Percentiles rank a stretch among this genome's conserved stretches.
phyloP scores from a whole-genome alignment of 2,797 vertebrate genomes.

The Nannoperca australis region DNA sequence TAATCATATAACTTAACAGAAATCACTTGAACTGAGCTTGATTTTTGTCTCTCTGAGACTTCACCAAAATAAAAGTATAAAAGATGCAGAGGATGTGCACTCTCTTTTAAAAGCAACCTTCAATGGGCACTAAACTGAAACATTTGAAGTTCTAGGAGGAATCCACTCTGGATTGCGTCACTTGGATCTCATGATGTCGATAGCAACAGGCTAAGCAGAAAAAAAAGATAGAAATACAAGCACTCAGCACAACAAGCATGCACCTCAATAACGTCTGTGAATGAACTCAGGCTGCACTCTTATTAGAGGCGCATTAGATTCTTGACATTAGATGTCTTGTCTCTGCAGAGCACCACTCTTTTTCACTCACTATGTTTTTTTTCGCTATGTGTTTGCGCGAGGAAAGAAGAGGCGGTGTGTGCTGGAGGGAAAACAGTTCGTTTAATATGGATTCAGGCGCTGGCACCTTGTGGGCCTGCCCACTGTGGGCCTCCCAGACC shows the following conservation, averaged over 20 bases:
- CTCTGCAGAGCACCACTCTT: slow-evolving; percentile 32
- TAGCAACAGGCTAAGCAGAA: neutral
- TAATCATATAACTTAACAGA: neutral
- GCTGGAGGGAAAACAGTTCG: slow-evolving; percentile 59
- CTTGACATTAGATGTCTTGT: slow-evolving; percentile 31
- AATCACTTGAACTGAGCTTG: neutral
- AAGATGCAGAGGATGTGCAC: slow-evolving; percentile 52
- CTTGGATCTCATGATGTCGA: slow-evolving; percentile 30
- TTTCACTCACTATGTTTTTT: slow-evolving; percentile 7
- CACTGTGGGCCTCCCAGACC: slow-evolving; percentile 71
- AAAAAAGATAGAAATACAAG: neutral
- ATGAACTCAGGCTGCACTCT: slow-evolving; percentile 53
- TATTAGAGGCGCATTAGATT: slow-evolving; percentile 54
- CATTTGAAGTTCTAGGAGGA: slow-evolving; percentile 53
- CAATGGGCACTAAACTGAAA: slow-evolving; percentile 39
- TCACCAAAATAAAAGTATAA: slow-evolving; percentile 57
- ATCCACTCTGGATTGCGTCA: slow-evolving; percentile 17
- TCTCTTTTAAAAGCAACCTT: slow-evolving; percentile 44
- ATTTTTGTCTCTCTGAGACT: slow-evolving; percentile 14
- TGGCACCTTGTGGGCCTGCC: slow-evolving; percentile 60
- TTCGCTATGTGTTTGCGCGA: slow-evolving; percentile 32
- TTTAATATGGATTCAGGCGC: slow-evolving; percentile 72
- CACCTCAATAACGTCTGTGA: slow-evolving; percentile 39
- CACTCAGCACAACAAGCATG: slow-evolving; percentile 31
- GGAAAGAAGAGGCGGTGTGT: slow-evolving; percentile 29